phyloP scores from a whole-genome alignment of 2,797 vertebrate genomes.

The Sebastolobus alascanus region DNA sequence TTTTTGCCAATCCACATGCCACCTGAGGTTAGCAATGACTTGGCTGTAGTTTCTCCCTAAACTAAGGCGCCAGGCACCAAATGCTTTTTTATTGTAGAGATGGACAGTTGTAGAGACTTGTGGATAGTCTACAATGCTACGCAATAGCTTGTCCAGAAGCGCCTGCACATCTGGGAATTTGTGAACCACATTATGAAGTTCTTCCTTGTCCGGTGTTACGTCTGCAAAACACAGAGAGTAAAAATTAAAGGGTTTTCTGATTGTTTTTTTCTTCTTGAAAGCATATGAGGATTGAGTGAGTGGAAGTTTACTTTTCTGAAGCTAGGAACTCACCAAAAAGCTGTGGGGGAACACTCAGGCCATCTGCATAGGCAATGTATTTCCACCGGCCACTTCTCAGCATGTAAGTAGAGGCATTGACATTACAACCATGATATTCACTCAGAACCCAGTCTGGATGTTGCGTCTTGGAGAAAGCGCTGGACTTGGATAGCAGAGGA shows the following conservation, averaged over 20 bases:
- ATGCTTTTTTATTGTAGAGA: slow-evolving; percentile 92
- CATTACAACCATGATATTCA: slow-evolving; percentile 96
- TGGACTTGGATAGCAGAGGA: slow-evolving; percentile 78
- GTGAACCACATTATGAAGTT: slow-evolving; percentile 88
- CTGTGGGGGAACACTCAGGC: slow-evolving; percentile 87
- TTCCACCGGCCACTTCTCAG: slow-evolving; percentile 92
- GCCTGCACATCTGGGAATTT: slow-evolving; percentile 82
- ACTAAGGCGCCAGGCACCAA: slow-evolving; percentile 88
- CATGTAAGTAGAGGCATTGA: slow-evolving; percentile 96
- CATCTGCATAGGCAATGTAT: slow-evolving; percentile 92
- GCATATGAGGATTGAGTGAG: background rate
- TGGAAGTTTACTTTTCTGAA: slow-evolving; percentile 10
- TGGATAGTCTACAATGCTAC: slow-evolving; percentile 89
- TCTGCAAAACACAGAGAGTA: slow-evolving; percentile 84
- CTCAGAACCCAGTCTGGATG: slow-evolving; percentile 91
- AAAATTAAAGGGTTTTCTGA: background rate
- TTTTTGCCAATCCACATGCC: slow-evolving; percentile 94
- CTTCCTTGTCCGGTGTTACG: slow-evolving; percentile 89
- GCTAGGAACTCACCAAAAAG: slow-evolving; percentile 90
- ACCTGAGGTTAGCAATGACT: slow-evolving; percentile 91
- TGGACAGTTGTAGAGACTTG: slow-evolving; percentile 89
- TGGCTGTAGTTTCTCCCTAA: slow-evolving; percentile 90
- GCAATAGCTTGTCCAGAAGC: slow-evolving; percentile 88
- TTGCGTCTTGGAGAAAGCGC: slow-evolving; percentile 27
- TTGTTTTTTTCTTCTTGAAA: background rate